Conservation (phyloP, 2,113 vertebrate genomes). For the Phocoena sinus region DNA sequence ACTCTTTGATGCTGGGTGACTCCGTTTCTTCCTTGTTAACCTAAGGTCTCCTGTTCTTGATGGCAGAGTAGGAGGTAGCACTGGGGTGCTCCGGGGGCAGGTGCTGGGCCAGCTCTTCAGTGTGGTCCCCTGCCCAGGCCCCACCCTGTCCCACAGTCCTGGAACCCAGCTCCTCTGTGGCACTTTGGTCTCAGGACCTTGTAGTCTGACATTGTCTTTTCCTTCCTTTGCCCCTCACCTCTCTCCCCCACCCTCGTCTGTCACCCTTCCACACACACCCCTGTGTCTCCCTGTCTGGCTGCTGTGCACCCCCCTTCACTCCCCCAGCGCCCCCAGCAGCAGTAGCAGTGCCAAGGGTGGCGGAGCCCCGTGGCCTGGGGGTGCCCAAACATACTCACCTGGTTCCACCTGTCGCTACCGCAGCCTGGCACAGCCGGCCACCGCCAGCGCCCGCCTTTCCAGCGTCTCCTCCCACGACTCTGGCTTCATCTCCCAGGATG, state of each 20-base stretch:
- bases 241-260: not conserved
- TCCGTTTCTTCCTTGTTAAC: not conserved
- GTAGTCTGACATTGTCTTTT: constrained; percentile 76
- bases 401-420: constrained; percentile 93
- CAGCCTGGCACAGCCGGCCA: constrained; percentile 93
- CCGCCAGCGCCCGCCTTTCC: constrained; percentile 90
- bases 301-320: not conserved
- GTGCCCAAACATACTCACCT: constrained; percentile 86
- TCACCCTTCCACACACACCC: not conserved
- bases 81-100: not conserved
- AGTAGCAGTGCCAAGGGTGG: constrained; percentile 92
- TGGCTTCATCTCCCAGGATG: constrained; percentile 96
- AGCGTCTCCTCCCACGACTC: constrained; percentile 99
- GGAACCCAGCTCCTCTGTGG: not conserved
- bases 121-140: not conserved
- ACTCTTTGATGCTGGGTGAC: not conserved
- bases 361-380: constrained; percentile 88
- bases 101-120: not conserved
- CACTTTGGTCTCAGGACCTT: not conserved
- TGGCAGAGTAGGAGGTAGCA: not conserved
- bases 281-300: not conserved
- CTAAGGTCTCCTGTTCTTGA: not conserved
- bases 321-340: constrained; percentile 80
- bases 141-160: not conserved
- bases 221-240: constrained; percentile 72